Evolutionary conservation across 2,797 vertebrate genomes (phyloP).

Genomic region (Crocidura indochinensis): DNA sequence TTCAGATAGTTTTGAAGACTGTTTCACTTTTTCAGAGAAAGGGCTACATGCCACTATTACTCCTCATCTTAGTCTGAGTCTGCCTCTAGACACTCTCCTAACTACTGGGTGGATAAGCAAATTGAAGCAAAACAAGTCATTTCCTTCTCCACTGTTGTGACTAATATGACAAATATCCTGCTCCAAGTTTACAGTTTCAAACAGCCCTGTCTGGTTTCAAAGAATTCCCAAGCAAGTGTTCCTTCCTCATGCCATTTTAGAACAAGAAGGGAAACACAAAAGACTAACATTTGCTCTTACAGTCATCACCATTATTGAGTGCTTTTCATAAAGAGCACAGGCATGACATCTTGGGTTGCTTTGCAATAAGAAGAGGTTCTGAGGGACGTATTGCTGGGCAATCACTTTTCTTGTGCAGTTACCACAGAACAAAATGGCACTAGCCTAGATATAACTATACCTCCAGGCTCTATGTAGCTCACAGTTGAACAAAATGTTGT

Average conservation of each 20-base stretch:
- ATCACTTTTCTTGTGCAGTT: background rate
- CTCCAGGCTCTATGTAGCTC: background rate
- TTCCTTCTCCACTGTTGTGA: conserved; percentile 29
- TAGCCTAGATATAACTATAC: background rate
- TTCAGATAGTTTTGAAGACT: conserved; percentile 81
- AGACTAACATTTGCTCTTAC: conserved; percentile 17
- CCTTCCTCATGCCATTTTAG: conserved; percentile 21
- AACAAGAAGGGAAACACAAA: conserved; percentile 33
- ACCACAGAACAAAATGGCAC: background rate
- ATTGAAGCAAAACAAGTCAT: conserved; percentile 18
- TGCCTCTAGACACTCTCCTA: background rate
- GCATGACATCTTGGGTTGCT: background rate
- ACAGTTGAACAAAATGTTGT: background rate
- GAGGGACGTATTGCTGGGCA: background rate
- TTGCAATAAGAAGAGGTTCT: background rate
- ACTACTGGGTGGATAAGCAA: conserved; percentile 8
- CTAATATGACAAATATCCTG: background rate
- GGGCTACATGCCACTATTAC: background rate
- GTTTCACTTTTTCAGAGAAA: conserved; percentile 17
- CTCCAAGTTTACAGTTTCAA: background rate
- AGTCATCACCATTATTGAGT: background rate
- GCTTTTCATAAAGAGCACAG: background rate
- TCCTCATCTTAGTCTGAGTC: background rate
- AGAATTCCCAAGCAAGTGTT: background rate
- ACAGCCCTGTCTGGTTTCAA: background rate